Conservation (phyloP, 2,888 invertebrate species). For the Ernsta delagoae region DNA sequence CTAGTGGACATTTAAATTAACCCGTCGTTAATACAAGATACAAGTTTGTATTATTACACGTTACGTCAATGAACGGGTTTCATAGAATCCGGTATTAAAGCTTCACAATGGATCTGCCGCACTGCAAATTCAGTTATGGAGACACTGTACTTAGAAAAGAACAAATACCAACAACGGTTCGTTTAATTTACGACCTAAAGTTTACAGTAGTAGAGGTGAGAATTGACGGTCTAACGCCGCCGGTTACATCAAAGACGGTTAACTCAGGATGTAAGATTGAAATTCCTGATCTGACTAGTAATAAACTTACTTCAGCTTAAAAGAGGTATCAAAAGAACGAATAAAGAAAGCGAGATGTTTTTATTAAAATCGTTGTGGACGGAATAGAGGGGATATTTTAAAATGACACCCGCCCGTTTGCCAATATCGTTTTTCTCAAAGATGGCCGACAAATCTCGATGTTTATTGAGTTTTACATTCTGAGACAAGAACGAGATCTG, state of each 20-base stretch:
- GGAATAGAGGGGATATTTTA: slow-evolving; percentile 67
- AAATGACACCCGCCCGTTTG: slow-evolving; percentile 64
- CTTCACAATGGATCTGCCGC: slow-evolving; percentile 51
- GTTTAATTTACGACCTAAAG: slow-evolving; percentile 50
- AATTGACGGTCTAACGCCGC: slow-evolving; percentile 42
- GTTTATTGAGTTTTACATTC: slow-evolving; percentile 70
- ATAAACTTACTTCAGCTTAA: slow-evolving; percentile 78
- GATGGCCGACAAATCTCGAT: slow-evolving; percentile 66
- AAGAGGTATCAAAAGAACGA: slow-evolving; percentile 77
- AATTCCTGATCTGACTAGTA: slow-evolving; percentile 83
- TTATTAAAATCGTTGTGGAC: slow-evolving; percentile 72
- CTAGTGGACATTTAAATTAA: slow-evolving; percentile 36
- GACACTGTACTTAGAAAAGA: slow-evolving; percentile 42
- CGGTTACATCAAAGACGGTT: slow-evolving; percentile 75
- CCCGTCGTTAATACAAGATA: slow-evolving; percentile 23
- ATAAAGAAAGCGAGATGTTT: slow-evolving; percentile 73
- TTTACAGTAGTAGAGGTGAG: slow-evolving; percentile 45
- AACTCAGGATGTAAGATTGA: slow-evolving; percentile 81
- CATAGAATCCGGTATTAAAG: slow-evolving; percentile 52
- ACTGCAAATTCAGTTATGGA: slow-evolving; percentile 53
- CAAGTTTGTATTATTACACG: slow-evolving; percentile 39
- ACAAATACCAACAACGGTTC: slow-evolving; percentile 30
- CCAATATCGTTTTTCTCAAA: slow-evolving; percentile 54
- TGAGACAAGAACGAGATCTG: slow-evolving; percentile 44
- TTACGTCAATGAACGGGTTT: slow-evolving; percentile 46